A percentile compares a stretch with the other conserved stretches of the same genome.
Evolutionary conservation across 2,888 invertebrate genomes (phyloP).

Genomic region (Formica aserva): DNA sequence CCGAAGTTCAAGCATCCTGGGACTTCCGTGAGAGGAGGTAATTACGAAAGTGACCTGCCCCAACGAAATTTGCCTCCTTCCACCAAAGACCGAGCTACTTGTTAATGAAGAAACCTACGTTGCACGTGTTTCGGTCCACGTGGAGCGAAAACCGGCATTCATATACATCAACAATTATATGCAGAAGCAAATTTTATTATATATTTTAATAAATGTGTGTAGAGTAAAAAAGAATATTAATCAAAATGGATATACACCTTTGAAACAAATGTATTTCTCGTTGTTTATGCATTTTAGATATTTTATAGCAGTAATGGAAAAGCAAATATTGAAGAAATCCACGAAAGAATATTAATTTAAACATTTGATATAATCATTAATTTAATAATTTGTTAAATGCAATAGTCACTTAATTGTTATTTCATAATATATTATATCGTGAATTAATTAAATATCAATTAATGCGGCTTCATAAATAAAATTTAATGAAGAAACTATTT

Average conservation of each 20-base stretch:
- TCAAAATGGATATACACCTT: neutral
- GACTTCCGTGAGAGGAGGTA: conserved; percentile 82
- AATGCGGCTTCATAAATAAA: neutral
- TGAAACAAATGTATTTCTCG: neutral
- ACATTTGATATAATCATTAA: neutral
- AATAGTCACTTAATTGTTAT: conserved; percentile 3
- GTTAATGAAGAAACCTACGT: conserved; percentile 71
- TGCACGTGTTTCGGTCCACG: conserved; percentile 53
- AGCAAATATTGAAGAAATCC: neutral
- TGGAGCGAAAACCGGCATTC: conserved; percentile 19
- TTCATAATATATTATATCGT: neutral
- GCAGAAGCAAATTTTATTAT: neutral
- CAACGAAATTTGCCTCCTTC: conserved; percentile 73
- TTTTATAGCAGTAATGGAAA: neutral
- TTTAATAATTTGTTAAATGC: conserved; percentile 30
- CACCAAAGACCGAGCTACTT: conserved; percentile 56
- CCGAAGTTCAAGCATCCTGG: conserved; percentile 72
- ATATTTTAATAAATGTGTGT: neutral
- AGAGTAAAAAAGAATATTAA: neutral
- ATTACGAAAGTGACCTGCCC: conserved; percentile 82
- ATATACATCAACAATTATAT: neutral
- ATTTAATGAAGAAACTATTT: neutral
- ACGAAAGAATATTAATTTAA: neutral
- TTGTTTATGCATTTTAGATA: neutral
- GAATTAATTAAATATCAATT: conserved; percentile 32